phyloP scores from a whole-genome alignment of 2,113 vertebrate genomes.

The Camelus bactrianus region DNA sequence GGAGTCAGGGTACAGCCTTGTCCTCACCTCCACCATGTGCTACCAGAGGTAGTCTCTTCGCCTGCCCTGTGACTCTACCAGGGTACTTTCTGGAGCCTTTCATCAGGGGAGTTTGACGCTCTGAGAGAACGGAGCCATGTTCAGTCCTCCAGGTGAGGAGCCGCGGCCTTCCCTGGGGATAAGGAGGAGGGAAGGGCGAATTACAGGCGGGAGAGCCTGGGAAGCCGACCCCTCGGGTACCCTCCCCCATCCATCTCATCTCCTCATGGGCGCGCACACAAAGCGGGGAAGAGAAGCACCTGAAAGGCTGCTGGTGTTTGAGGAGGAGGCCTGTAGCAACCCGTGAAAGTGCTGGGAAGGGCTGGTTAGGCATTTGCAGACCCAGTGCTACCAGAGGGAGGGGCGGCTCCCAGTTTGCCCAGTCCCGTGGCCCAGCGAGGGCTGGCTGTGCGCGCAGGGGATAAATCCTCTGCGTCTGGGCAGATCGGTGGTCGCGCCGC shows the following conservation, averaged over 20 bases:
- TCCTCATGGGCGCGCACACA: neutral
- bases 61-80: neutral
- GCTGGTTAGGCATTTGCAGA: neutral
- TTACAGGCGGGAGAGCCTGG: neutral
- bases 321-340: neutral
- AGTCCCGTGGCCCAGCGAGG: neutral
- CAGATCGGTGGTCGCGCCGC: slow-evolving; percentile 54
- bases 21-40: neutral
- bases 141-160: neutral
- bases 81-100: neutral
- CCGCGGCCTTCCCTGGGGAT: neutral
- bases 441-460: neutral
- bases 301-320: neutral
- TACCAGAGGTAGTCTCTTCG: neutral
- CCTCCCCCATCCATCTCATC: neutral
- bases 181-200: neutral
- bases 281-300: neutral
- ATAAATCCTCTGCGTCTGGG: slow-evolving; percentile 54
- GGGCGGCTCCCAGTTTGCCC: neutral
- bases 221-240: neutral
- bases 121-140: neutral
- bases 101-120: neutral
- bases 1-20: neutral
- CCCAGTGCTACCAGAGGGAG: neutral
- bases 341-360: neutral